A percentile compares a stretch with the other conserved stretches of the same genome.
phyloP scores from a whole-genome alignment of 2,888 invertebrate genomes.

The Allolobophora icterica region DNA sequence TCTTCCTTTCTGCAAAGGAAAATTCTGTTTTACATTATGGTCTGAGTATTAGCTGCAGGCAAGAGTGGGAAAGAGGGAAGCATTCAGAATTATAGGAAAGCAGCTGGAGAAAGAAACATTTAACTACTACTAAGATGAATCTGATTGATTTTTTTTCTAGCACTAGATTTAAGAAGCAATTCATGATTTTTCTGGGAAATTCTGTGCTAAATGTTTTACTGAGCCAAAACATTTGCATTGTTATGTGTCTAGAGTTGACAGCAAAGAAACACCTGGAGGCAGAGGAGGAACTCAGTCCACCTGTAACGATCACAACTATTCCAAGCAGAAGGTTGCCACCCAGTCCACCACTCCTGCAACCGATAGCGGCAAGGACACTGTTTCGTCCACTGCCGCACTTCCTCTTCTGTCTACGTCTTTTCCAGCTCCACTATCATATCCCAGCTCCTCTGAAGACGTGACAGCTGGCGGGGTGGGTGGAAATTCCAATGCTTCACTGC shows the following conservation, averaged over 20 bases:
- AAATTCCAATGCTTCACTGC: background rate
- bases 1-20: background rate
- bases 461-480: background rate
- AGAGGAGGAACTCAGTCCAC: constrained; percentile 20
- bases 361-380: background rate
- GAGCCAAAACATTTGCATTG: no score
- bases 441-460: background rate
- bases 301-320: constrained; percentile 39
- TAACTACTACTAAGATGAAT: background rate
- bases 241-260: background rate
- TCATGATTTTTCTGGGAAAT: background rate
- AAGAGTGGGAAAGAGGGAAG: background rate
- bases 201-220: no score
- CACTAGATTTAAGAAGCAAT: background rate
- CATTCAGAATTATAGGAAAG: background rate
- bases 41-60: background rate
- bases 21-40: background rate
- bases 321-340: constrained; percentile 30
- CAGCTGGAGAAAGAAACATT: background rate
- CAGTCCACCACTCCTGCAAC: background rate
- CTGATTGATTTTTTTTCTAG: background rate
- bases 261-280: background rate
- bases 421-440: background rate
- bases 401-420: background rate
- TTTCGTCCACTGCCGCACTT: background rate